Conservation (phyloP, 1,140 invertebrate species). For the Apocrypta bakeri region DNA sequence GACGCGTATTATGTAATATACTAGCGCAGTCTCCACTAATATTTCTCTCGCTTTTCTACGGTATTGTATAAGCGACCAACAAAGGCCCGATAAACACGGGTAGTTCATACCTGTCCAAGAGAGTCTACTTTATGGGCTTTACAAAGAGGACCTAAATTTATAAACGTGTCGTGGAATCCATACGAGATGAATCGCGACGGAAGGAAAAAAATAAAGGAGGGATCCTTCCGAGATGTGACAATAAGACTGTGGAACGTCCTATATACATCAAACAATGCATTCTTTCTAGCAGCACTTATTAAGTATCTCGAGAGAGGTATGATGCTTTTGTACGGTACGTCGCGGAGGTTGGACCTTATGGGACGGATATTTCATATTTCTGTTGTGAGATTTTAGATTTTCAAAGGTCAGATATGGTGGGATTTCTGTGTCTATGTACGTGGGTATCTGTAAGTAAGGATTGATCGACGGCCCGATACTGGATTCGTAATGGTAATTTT, state of each 20-base stretch:
- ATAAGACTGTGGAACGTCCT: slow-evolving; percentile 48
- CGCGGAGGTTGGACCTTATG: not conserved
- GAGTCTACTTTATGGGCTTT: not conserved
- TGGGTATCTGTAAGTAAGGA: too few relatives aligned
- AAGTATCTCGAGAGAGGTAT: slow-evolving; percentile 40
- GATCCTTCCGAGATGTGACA: slow-evolving; percentile 46
- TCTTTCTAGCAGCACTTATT: not conserved
- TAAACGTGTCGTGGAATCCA: slow-evolving; percentile 48
- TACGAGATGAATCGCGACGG: slow-evolving; percentile 23
- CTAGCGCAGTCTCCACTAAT: not conserved
- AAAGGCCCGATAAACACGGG: slow-evolving; percentile 51
- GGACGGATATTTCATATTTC: slow-evolving; percentile 46
- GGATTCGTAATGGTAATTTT: too few relatives aligned
- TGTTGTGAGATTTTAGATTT: slow-evolving; percentile 32
- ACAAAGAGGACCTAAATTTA: slow-evolving; percentile 51
- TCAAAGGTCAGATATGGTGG: too few relatives aligned
- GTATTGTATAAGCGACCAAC: slow-evolving; percentile 33
- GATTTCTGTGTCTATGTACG: too few relatives aligned
- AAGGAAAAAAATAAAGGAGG: slow-evolving; percentile 28
- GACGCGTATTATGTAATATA: too few relatives aligned
- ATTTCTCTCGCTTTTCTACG: slow-evolving; percentile 38
- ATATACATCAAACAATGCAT: slow-evolving; percentile 34
- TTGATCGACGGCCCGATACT: too few relatives aligned
- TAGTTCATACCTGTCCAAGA: slow-evolving; percentile 39
- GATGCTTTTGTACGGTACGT: slow-evolving; percentile 7